phyloP scores from a whole-genome alignment of 2,888 invertebrate genomes.

The Prenolepis imparis region DNA sequence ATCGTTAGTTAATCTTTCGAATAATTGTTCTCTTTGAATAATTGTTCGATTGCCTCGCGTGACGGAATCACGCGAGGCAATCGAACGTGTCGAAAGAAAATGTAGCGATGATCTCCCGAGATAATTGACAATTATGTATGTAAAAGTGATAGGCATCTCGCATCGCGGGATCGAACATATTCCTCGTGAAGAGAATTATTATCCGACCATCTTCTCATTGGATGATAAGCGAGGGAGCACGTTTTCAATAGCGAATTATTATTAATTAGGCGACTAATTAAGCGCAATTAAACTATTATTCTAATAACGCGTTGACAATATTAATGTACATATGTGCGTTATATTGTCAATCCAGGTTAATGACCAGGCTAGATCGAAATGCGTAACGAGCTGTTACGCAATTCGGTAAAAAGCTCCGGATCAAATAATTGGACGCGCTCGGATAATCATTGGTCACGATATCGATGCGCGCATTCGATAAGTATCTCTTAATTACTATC shows the following conservation, averaged over 20 bases:
- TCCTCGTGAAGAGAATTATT: conserved; percentile 8
- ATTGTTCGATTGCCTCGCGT: neutral
- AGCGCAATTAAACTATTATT: conserved; percentile 46
- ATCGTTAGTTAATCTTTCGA: neutral
- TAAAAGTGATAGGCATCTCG: conserved; percentile 25
- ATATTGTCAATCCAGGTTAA: conserved; percentile 49
- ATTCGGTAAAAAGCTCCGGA: conserved; percentile 37
- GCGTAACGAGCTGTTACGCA: conserved; percentile 47
- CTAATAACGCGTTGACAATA: conserved; percentile 30
- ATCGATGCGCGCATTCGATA: conserved; percentile 43
- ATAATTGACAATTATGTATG: conserved; percentile 28
- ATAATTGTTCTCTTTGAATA: conserved; percentile 10
- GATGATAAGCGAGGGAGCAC: conserved; percentile 9
- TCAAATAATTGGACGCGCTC: conserved; percentile 53
- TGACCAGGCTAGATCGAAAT: conserved; percentile 45
- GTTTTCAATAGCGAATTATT: conserved; percentile 35
- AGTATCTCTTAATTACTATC: conserved; percentile 55
- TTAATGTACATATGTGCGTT: conserved; percentile 1
- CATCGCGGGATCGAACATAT: neutral
- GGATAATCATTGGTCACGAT: conserved; percentile 52
- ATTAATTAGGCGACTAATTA: conserved; percentile 43
- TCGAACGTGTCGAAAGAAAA: conserved; percentile 45
- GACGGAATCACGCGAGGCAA: neutral
- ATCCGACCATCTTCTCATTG: conserved; percentile 16
- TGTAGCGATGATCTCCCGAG: conserved; percentile 1